Evolutionary conservation across 1,140 invertebrate species (phyloP).

Genomic region (Hyles euphorbiae): DNA sequence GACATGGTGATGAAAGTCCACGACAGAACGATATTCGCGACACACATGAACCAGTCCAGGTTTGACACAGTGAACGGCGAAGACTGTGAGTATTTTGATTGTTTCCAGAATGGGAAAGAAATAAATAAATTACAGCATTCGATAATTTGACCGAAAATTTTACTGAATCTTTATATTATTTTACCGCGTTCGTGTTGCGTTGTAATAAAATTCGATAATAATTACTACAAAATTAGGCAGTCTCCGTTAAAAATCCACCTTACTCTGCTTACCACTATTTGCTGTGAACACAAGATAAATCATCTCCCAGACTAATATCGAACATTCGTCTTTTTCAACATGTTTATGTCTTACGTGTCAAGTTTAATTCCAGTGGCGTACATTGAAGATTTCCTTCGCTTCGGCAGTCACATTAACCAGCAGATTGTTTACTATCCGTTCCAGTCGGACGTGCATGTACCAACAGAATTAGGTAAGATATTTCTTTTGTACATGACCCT

Average conservation of each 20-base stretch:
- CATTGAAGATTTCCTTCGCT: constrained; percentile 52
- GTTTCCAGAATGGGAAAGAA: neutral
- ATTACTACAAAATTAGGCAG: too few species aligned
- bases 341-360: constrained; percentile 5
- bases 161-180: too few species aligned
- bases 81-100: constrained; percentile 35
- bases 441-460: constrained; percentile 48
- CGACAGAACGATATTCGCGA: constrained; percentile 53
- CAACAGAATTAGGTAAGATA: constrained; percentile 6
- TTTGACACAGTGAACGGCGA: constrained; percentile 47
- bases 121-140: too few species aligned
- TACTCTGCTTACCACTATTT: too few species aligned
- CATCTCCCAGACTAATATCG: too few species aligned
- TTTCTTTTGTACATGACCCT: neutral
- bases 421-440: constrained; percentile 57
- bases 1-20: constrained; percentile 56
- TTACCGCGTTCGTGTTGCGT: too few species aligned
- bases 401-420: constrained; percentile 64
- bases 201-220: too few species aligned
- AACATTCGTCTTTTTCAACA: too few species aligned
- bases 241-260: too few species aligned
- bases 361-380: constrained; percentile 39
- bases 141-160: too few species aligned
- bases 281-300: too few species aligned
- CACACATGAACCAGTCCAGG: constrained; percentile 51